A percentile compares a stretch with the other conserved stretches of the same genome.
phyloP scores from a whole-genome alignment of 2,888 invertebrate species.

The Orthosia incerta region DNA sequence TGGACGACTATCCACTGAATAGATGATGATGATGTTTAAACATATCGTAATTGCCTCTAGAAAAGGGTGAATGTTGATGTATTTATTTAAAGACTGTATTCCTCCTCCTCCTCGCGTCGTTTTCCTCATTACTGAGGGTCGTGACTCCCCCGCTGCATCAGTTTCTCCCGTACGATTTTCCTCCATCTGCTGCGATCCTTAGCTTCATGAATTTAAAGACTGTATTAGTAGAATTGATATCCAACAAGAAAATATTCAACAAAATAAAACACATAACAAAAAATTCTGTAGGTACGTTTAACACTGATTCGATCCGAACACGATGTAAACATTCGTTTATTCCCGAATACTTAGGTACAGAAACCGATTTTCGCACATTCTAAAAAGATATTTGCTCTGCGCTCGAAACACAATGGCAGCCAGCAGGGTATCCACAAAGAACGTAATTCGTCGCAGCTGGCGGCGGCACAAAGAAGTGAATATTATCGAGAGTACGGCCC shows the following conservation, averaged over 20 bases:
- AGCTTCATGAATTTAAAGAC: background rate
- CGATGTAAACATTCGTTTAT: conserved; percentile 63
- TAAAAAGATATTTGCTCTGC: conserved; percentile 73
- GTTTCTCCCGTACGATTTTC: no score
- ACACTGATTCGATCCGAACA: conserved; percentile 51
- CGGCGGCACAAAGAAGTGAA: conserved; percentile 78
- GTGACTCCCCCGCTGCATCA: no score
- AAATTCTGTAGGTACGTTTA: conserved; percentile 21
- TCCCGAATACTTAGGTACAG: conserved; percentile 53
- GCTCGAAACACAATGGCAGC: conserved; percentile 75
- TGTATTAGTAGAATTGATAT: background rate
- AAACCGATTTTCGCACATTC: conserved; percentile 71
- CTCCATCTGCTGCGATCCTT: no score
- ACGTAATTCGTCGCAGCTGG: conserved; percentile 83
- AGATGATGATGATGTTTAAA: background rate
- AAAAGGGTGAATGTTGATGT: no score
- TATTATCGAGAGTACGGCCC: conserved; percentile 72
- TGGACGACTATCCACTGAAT: no score
- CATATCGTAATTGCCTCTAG: no score
- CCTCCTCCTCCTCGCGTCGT: no score
- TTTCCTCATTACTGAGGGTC: no score
- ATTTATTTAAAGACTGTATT: no score
- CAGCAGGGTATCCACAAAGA: conserved; percentile 75
- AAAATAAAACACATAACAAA: conserved; percentile 26
- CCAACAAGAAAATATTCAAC: background rate